Evolutionary conservation across 2,888 invertebrate genomes (phyloP).

Genomic region (Drosophila buzzatii): DNA sequence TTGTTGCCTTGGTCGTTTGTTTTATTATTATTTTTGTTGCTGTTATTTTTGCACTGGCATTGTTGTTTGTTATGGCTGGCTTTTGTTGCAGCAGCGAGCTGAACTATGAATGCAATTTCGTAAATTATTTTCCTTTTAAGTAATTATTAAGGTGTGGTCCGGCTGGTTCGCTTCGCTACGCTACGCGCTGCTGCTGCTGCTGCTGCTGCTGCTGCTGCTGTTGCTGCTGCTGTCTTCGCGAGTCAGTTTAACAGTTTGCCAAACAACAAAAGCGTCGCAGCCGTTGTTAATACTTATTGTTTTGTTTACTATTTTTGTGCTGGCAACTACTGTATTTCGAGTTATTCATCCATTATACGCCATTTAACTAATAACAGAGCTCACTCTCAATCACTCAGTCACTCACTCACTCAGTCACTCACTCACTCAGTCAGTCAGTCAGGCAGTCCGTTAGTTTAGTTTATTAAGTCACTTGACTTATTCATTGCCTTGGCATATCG

Average conservation of each 20-base stretch:
- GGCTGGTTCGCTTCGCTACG: conserved; percentile 46
- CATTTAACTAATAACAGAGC: conserved; percentile 81
- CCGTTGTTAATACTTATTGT: conserved; percentile 48
- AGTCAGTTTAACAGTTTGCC: conserved; percentile 63
- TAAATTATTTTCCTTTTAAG: conserved; percentile 85
- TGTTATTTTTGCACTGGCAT: conserved; percentile 40
- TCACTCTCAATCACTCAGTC: conserved; percentile 33
- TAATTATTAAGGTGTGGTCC: conserved; percentile 85
- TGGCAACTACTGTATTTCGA: conserved; percentile 47
- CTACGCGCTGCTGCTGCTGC: not conserved
- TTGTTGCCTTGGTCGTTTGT: conserved; percentile 47
- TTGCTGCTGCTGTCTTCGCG: conserved; percentile 27
- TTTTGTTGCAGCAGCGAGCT: conserved; percentile 75
- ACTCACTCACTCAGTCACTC: conserved; percentile 22
- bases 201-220: no score
- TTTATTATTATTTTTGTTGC: conserved; percentile 38
- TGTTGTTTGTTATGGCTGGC: conserved; percentile 73
- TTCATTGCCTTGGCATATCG: conserved; percentile 52
- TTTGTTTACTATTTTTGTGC: conserved; percentile 59
- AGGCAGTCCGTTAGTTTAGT: conserved; percentile 15
- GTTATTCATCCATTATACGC: conserved; percentile 78
- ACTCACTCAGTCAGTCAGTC: conserved; percentile 31
- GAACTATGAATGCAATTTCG: conserved; percentile 85
- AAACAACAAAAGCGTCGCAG: conserved; percentile 67
- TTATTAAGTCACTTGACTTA: conserved; percentile 58